These are phyloP conservation scores for Platyrinchus mystaceus DNA, from an alignment of 2,797 vertebrate species.

Conservation along the genomic window DNA sequence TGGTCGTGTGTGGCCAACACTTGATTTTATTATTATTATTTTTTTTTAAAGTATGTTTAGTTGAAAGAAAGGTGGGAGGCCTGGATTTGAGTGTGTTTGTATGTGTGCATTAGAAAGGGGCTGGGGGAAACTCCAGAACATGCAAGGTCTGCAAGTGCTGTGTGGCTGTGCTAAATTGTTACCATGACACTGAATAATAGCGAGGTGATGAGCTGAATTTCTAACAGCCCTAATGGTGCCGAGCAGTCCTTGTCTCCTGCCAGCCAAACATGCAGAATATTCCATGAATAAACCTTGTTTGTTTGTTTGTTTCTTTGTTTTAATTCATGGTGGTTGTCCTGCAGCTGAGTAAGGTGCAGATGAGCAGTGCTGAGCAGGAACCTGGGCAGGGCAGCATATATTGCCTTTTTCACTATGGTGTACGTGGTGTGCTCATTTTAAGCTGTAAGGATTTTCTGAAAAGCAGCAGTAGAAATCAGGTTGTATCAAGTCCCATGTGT, in stretches of 20 bases:
- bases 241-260: not conserved
- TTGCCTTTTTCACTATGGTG: not conserved
- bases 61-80: not conserved
- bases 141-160: not conserved
- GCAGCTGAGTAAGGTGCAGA: not conserved
- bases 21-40: not conserved
- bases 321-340: not conserved
- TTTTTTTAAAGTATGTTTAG: not conserved
- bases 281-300: not conserved
- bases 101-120: not conserved
- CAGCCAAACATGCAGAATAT: not conserved
- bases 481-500: not conserved
- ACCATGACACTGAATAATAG: conserved; percentile 12
- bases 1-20: not conserved
- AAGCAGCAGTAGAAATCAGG: not conserved
- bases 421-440: not conserved
- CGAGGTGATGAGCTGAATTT: conserved; percentile 1
- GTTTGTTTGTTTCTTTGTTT: not conserved
- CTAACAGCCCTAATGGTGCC: not conserved
- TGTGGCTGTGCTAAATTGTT: not conserved
- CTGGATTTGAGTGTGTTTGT: not conserved
- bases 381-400: not conserved
- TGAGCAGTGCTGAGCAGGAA: not conserved
- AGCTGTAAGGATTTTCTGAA: not conserved
- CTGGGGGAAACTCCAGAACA: not conserved